Evolutionary conservation across 2,797 vertebrate genomes (phyloP).

Genomic region (Acanthiza pusilla): DNA sequence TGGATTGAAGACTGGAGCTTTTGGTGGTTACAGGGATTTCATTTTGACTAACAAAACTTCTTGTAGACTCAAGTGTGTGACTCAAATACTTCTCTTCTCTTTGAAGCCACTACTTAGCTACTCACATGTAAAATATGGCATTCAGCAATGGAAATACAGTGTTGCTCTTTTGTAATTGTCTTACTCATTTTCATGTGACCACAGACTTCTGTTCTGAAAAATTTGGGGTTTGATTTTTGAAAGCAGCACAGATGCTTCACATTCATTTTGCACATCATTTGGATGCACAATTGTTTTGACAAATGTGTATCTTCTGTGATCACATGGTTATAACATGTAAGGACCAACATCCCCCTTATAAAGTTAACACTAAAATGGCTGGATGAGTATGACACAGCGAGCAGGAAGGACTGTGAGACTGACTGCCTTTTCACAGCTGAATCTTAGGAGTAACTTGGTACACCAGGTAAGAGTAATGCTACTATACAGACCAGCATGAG

Average conservation of each 20-base stretch:
- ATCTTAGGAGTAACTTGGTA: neutral
- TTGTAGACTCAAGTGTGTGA: neutral
- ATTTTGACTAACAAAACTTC: conserved; percentile 1
- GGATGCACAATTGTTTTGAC: rapidly evolving
- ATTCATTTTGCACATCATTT: neutral
- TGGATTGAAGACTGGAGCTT: neutral
- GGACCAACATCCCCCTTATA: neutral
- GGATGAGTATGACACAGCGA: neutral
- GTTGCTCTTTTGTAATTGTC: neutral
- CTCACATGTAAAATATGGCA: neutral
- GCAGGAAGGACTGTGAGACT: neutral
- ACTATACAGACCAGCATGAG: neutral
- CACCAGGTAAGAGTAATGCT: neutral
- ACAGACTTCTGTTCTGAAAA: neutral
- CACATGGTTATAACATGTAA: neutral
- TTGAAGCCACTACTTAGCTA: conserved; percentile 18
- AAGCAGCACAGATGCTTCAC: neutral
- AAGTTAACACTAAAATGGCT: neutral
- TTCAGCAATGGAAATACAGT: neutral
- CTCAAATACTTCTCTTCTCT: conserved; percentile 46
- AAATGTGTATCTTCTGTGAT: neutral
- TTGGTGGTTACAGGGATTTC: neutral
- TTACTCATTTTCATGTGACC: neutral
- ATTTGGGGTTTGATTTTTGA: neutral
- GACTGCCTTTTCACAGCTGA: neutral